Base-by-base conservation (phyloP, 2,888 invertebrate species). In the Linhomoeus sp. region DNA sequence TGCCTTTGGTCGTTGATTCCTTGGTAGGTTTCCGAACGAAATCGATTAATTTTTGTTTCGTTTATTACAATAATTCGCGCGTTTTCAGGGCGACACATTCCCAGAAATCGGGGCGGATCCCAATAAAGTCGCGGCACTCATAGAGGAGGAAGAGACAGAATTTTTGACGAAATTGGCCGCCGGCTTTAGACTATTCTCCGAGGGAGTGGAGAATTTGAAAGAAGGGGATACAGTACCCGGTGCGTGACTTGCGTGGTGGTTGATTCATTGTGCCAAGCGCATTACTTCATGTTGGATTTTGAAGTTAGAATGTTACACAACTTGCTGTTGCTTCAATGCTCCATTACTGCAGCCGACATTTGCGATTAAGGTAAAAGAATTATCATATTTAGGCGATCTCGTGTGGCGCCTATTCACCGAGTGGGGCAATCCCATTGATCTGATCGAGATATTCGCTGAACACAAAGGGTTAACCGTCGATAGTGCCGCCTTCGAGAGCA, bases 381-480 rank as follows among this genome's bases (percentile, higher is more conserved):
- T n/a, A 7, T 33, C 5, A n/a, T 9, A 9, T 44, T 44, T 5
- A 66, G 73, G 94, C 46, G 87, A 94, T 68, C 78, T 97, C 43
- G 92, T 94, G 1, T 97, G 97, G 97, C 76, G 90, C 49, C 72
- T 97, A 47, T 97, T 99, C 67, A 97, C 97, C 63, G 97, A 97
- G 0, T 97, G 94, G 64, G 97, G 97, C 20, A 99, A 99, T 66
- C 97, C 97, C 1, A 77, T 94, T 46, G 97, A 99, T 73, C 75
- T 99, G 52, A 99, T 97, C 0, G 80, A 82, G 59, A 71, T 99
- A 29, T 97, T 99, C 92, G 82, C 83, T 43, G 97, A 97, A 71
- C 97, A 97, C 70, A 84, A n/a, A n/a, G n/a, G n/a, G n/a, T n/a
- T n/a, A n/a, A n/a, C n/a, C n/a, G n/a, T n/a, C n/a, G n/a, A n/a